A percentile compares a stretch with the other conserved stretches of the same genome.
These are phyloP conservation scores for Pantherophis guttatus DNA, from an alignment of 2,113 vertebrate species.

Conservation along the genomic window DNA sequence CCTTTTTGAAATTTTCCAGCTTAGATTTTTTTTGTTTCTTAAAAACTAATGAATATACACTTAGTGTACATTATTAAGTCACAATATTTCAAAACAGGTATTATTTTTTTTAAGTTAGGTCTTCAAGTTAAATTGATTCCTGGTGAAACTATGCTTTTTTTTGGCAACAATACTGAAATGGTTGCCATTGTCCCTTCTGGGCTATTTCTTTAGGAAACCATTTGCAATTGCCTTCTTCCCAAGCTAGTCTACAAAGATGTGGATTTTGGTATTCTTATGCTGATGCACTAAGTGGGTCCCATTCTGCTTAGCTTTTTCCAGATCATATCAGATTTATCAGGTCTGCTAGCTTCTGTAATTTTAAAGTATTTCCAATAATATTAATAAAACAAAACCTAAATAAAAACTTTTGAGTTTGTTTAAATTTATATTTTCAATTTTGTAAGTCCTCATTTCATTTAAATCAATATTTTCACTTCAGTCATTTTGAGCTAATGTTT, in stretches of 20 bases:
- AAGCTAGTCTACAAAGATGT: not conserved
- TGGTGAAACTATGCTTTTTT: not conserved
- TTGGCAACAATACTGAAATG: not conserved
- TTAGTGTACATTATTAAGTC: not conserved
- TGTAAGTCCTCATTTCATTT: not conserved
- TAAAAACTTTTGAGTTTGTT: not conserved
- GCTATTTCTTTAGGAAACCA: not conserved
- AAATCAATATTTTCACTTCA: not conserved
- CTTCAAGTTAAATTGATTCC: not conserved
- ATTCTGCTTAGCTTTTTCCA: not conserved
- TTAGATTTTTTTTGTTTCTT: not conserved
- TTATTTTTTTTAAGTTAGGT: not conserved
- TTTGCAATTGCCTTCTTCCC: not conserved
- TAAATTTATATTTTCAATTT: not conserved
- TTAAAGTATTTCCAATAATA: not conserved
- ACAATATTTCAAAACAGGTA: not conserved
- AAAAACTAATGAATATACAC: not conserved
- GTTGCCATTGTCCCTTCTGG: not conserved
- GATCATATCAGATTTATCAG: not conserved
- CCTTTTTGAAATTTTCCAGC: not conserved
- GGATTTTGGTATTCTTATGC: not conserved
- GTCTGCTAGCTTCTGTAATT: not conserved
- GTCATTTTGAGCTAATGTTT: not conserved
- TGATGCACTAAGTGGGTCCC: not conserved
- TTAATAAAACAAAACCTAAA: not conserved